Conservation (phyloP, 2,888 invertebrate genomes). For the Clusia tigrina region DNA sequence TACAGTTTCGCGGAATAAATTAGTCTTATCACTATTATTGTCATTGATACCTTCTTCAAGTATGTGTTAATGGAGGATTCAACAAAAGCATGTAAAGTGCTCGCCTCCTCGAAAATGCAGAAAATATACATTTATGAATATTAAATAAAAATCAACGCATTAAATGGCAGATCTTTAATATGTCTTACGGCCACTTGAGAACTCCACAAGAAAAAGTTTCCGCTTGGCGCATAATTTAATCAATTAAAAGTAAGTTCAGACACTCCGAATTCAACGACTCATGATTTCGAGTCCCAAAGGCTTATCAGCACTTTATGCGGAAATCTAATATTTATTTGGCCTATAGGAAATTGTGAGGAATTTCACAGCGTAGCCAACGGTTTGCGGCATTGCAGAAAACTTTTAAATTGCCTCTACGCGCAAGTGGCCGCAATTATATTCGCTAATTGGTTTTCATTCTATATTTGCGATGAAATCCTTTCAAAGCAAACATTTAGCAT, state of each 20-base stretch:
- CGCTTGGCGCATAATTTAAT: neutral
- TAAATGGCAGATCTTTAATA: no score
- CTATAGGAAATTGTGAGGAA: neutral
- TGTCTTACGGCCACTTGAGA: no score
- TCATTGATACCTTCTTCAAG: no score
- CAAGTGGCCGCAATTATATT: conserved; percentile 28
- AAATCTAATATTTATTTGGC: conserved; percentile 6
- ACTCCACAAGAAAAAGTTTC: no score
- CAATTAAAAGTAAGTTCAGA: neutral
- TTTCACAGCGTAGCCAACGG: neutral
- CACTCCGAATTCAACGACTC: neutral
- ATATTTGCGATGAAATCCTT: conserved; percentile 19
- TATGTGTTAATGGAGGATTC: no score
- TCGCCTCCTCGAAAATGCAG: no score
- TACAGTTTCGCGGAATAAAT: no score
- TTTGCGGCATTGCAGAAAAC: neutral
- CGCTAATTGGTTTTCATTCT: conserved; percentile 29
- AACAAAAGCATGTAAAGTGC: no score
- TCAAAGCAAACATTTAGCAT: conserved; percentile 7
- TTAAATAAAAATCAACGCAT: no score
- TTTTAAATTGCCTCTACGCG: neutral
- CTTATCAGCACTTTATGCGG: conserved; percentile 6
- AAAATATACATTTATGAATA: no score
- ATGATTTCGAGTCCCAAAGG: conserved; percentile 12
- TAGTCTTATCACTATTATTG: no score